Evolutionary conservation across 2,797 vertebrate genomes (phyloP).

Genomic region (Myotis myotis): DNA sequence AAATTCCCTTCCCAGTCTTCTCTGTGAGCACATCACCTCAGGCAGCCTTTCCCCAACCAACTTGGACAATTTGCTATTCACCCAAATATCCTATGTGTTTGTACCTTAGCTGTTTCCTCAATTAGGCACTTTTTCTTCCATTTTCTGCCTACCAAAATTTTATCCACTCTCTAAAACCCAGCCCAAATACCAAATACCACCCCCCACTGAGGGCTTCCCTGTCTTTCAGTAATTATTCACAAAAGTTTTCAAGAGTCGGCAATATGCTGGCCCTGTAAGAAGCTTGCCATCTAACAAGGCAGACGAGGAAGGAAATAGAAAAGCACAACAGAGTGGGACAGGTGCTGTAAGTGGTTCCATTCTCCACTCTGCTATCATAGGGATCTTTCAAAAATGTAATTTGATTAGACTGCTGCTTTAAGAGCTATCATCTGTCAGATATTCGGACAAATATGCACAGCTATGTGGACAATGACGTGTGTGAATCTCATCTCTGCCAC

Average conservation of each 20-base stretch:
- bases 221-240: background rate
- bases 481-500: background rate
- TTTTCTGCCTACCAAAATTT: background rate
- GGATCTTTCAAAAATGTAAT: background rate
- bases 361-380: background rate
- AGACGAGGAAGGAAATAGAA: background rate
- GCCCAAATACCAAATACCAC: background rate
- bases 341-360: background rate
- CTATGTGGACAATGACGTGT: background rate
- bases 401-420: background rate
- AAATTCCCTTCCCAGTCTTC: background rate
- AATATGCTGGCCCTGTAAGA: background rate
- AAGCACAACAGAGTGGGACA: background rate
- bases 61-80: background rate
- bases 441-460: background rate
- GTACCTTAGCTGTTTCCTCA: background rate
- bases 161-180: background rate
- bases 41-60: background rate
- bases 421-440: background rate
- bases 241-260: background rate
- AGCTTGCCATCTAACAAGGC: background rate
- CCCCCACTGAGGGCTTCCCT: background rate
- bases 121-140: background rate
- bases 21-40: background rate
- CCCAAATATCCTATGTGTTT: background rate